Evolutionary conservation across 2,888 invertebrate species (phyloP), one percentile per base, ranked within the genome.

Genomic region (Phortica okadai): DNA sequence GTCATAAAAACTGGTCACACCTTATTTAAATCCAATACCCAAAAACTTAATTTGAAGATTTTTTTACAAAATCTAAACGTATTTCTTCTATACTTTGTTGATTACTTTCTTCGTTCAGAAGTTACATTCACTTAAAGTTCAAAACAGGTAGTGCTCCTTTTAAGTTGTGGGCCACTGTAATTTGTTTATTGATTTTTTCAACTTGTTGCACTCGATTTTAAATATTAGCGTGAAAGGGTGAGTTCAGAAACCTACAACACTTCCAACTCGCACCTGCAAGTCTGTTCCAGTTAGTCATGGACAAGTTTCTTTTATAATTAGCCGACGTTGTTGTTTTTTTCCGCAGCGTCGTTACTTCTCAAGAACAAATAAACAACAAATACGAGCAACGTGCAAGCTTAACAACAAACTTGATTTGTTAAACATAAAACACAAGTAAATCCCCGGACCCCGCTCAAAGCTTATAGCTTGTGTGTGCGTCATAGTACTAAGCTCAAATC

Each of bases 281-380:
- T 44, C 7, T 44, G 66, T 42, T 16, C n/a, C 44, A 25, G 54
- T 70, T 54, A 70, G 70, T 70, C 70, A 70, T 70, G 54, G 11
- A 70, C 25, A 21, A 54, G 54, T 45, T 70, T 70, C 4, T 25
- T 25, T 50, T 70, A 70, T 69, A 70, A 70, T 70, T 70, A 70
- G 33, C 25, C 11, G 11, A n/a, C 16, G 33, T 21, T 54, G 25
- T 44, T 16, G 21, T 67, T n/a, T n/a, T n/a, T 44, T 14, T 44
- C 54, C 25, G 25, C 50, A 70, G 54, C 11, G 50, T 70, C 70
- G 8, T 50, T 70, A 25, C 54, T 70, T 70, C 44, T 54, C 50
- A 70, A 70, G 25, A 11, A 21, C n/a, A 69, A 45, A 67, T n/a
- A 67, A 67, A 44, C 4, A 8, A 54, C 59, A 59, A 59, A 6